These are phyloP conservation scores for Macrostomum lignano DNA, from an alignment of 1,140 invertebrate species.

Conservation along the genomic window DNA sequence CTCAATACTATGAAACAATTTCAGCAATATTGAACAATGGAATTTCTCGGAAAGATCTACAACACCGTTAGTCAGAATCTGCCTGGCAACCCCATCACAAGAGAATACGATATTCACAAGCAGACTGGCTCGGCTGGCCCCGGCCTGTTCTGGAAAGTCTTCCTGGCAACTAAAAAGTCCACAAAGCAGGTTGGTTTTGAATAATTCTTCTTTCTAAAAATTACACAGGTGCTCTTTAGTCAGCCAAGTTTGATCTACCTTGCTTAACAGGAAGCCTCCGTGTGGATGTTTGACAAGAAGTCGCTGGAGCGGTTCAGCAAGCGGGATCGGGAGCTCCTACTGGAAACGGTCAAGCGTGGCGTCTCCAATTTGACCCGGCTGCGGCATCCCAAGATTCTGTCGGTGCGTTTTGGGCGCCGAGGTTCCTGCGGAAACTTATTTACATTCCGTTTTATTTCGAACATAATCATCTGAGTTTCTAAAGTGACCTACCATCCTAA, in stretches of 20 bases:
- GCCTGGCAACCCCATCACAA: conserved; percentile 73
- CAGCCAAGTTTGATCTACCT: too few species aligned
- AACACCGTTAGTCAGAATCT: too few species aligned
- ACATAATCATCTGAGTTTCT: too few species aligned
- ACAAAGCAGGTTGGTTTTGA: conserved; percentile 45
- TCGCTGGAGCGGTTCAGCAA: conserved; percentile 49
- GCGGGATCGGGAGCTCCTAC: conserved; percentile 48
- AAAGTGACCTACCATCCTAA: too few species aligned
- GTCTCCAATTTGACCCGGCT: conserved; percentile 65
- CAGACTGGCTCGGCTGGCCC: conserved; percentile 68
- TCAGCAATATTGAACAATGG: too few species aligned
- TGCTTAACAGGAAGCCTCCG: conserved; percentile 57
- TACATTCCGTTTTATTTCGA: too few species aligned
- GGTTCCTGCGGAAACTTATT: too few species aligned
- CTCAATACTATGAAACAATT: too few species aligned
- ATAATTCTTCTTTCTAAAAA: too few species aligned
- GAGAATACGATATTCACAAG: conserved; percentile 64
- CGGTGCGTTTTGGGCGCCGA: too few species aligned
- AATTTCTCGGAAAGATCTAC: too few species aligned
- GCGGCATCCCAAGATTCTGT: conserved; percentile 68
- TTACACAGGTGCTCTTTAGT: too few species aligned
- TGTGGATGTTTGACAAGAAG: conserved; percentile 84
- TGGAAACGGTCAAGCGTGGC: conserved; percentile 53
- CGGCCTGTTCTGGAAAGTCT: conserved; percentile 73
- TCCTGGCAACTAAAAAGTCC: conserved; percentile 61